These are phyloP conservation scores for Penelope pileata DNA, from an alignment of 2,113 vertebrate species.

Conservation along the genomic window DNA sequence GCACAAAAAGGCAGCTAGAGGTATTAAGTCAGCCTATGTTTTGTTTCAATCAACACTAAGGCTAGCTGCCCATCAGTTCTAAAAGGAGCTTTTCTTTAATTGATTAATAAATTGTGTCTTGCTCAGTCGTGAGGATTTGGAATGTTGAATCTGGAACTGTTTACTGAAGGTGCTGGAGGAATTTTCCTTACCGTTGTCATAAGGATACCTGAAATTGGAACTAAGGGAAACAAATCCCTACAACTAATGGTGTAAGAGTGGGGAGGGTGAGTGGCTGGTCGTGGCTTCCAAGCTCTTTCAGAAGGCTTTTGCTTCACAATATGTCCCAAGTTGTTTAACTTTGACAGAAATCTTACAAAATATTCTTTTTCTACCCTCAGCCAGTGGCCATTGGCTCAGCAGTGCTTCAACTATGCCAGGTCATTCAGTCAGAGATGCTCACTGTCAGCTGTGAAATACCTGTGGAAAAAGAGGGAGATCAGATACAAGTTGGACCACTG, in stretches of 20 bases:
- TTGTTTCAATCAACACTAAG: neutral
- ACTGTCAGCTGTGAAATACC: slow-evolving; percentile 76
- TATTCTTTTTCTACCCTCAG: slow-evolving; percentile 72
- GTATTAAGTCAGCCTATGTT: neutral
- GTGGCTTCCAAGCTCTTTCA: neutral
- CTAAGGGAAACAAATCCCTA: neutral
- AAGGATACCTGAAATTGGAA: neutral
- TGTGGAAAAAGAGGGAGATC: slow-evolving; percentile 74
- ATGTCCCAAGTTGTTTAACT: neutral
- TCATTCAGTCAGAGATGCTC: slow-evolving; percentile 82
- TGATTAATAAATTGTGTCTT: neutral
- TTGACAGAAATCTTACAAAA: neutral
- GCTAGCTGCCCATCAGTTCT: neutral
- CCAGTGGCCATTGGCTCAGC: slow-evolving; percentile 83
- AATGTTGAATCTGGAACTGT: neutral
- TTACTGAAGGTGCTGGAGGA: neutral
- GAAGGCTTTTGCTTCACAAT: neutral
- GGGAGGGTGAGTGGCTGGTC: neutral
- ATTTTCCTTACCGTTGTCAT: neutral
- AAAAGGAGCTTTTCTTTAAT: neutral
- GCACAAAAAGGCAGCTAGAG: neutral
- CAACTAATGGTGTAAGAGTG: neutral
- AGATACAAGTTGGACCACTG: slow-evolving; percentile 80
- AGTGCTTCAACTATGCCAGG: slow-evolving; percentile 72
- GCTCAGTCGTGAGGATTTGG: neutral